Base-by-base conservation (phyloP, 2,888 invertebrate genomes). In the Acrobasis repandana region DNA sequence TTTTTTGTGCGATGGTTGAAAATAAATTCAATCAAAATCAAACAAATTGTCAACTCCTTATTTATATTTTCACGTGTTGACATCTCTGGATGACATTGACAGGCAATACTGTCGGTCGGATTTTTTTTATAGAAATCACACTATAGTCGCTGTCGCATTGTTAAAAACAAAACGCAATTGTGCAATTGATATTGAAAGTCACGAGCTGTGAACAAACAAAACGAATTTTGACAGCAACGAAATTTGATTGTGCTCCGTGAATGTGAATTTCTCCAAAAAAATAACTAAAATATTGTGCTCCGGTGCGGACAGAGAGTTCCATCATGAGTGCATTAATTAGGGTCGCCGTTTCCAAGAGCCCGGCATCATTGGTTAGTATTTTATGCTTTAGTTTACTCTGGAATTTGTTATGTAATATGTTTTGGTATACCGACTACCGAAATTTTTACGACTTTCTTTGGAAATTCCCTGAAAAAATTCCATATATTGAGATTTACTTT, bases 221-320 rank as follows among this genome's bases (percentile, higher is more conserved):
- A 50, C 18, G 38, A 14, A 51, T n/a, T 51, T 46, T 54, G 59
- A 59, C 59, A 62, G 58, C 59, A 64, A 61, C 60, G 20, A 57
- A 34, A 50, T 38, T 63, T 14, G 58, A 54, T 43, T 65, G 69
- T 69, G 20, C 63, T n/a, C 28, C 28, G 74, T 76, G 75, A 68
- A 79, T 80, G 80, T 77, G 69, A 75, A 69, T 74, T 76, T 68
- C 54, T 60, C 50, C 63, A 64, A 73, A 68, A 64, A 60, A 61
- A 61, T 6, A 63, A 51, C 58, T 65, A 65, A 69, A 73, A 69
- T 75, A 75, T 79, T 86, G 90, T 88, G 75, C 88, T 89, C 85
- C 76, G 89, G 92, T 92, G 92, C 91, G 91, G 85, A 88, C 79
- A 91, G 89, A 85, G 90, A 90, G 91, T 92, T 90, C 90, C 91